phyloP scores from a whole-genome alignment of 1,140 invertebrate species.

The Aphelenchoides fujianensis region DNA sequence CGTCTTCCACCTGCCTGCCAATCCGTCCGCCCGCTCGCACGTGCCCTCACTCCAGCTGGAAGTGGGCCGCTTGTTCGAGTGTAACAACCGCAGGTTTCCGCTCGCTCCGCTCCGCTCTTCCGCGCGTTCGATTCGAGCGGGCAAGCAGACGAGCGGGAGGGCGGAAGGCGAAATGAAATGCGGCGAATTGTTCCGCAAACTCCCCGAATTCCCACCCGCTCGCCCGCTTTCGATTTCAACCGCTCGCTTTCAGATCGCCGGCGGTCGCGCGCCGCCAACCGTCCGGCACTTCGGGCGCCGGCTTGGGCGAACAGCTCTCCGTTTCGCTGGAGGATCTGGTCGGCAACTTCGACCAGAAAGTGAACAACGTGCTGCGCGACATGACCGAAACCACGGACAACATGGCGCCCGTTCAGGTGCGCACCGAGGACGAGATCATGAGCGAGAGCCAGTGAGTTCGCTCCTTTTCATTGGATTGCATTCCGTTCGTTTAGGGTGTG shows the following conservation, averaged over 20 bases:
- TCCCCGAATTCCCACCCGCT: too few species aligned
- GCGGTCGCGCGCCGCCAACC: background rate
- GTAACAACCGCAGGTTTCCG: too few species aligned
- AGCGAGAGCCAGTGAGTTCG: slow-evolving; percentile 97
- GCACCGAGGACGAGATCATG: slow-evolving; percentile 97
- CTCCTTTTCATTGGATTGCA: background rate
- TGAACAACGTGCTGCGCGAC: slow-evolving; percentile 85
- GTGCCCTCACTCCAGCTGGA: too few species aligned
- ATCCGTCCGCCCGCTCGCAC: too few species aligned
- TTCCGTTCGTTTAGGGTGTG: slow-evolving; percentile 91
- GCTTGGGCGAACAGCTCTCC: slow-evolving; percentile 22
- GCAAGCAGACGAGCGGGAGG: too few species aligned
- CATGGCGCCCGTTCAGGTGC: slow-evolving; percentile 92
- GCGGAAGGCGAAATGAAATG: too few species aligned
- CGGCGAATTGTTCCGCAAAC: too few species aligned
- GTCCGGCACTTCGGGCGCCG: slow-evolving; percentile 2
- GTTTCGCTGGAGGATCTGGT: slow-evolving; percentile 85
- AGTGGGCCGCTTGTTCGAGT: too few species aligned
- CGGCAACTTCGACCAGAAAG: slow-evolving; percentile 97
- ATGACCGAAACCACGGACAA: slow-evolving; percentile 83
- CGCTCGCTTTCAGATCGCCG: slow-evolving; percentile 1
- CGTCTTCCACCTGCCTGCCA: too few species aligned
- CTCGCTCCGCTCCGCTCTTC: too few species aligned
- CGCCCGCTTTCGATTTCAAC: too few species aligned
- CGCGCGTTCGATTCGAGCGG: too few species aligned